These are phyloP conservation scores for Cochlearius cochlearius DNA, from an alignment of 2,113 vertebrate genomes.

Conservation along the genomic window DNA sequence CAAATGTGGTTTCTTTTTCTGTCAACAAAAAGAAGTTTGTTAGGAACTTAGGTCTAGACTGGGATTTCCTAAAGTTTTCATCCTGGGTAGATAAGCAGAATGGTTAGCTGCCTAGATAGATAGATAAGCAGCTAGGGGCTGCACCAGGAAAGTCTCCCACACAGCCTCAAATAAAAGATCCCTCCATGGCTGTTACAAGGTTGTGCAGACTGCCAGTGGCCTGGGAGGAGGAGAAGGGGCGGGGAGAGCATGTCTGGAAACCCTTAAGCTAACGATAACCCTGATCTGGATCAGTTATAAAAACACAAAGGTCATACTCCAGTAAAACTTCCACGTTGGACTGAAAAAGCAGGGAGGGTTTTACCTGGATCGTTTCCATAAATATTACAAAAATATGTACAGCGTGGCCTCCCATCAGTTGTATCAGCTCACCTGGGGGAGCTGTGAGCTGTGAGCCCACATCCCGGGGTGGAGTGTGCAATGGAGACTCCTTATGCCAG, in stretches of 20 bases:
- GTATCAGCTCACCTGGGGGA: neutral
- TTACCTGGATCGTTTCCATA: neutral
- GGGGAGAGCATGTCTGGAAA: neutral
- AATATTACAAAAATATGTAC: neutral
- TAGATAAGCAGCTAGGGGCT: neutral
- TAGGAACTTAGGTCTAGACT: neutral
- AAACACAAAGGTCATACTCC: neutral
- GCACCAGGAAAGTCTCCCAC: neutral
- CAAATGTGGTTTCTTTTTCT: neutral
- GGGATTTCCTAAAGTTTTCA: neutral
- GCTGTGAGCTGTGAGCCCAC: neutral
- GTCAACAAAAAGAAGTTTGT: neutral
- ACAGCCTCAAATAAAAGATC: neutral
- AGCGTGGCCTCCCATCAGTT: neutral
- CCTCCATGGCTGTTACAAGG: neutral
- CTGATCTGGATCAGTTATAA: neutral
- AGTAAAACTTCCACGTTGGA: neutral
- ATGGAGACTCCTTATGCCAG: neutral
- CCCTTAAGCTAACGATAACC: neutral
- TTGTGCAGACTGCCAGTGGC: neutral
- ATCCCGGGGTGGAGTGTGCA: neutral
- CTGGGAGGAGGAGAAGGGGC: neutral
- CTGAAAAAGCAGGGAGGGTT: neutral
- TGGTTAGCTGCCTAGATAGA: neutral
- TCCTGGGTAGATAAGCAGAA: neutral